Percentiles rank a stretch among this genome's conserved stretches.
Conservation (phyloP, 2,888 invertebrate genomes). For the Cryptosula pallasiana region DNA sequence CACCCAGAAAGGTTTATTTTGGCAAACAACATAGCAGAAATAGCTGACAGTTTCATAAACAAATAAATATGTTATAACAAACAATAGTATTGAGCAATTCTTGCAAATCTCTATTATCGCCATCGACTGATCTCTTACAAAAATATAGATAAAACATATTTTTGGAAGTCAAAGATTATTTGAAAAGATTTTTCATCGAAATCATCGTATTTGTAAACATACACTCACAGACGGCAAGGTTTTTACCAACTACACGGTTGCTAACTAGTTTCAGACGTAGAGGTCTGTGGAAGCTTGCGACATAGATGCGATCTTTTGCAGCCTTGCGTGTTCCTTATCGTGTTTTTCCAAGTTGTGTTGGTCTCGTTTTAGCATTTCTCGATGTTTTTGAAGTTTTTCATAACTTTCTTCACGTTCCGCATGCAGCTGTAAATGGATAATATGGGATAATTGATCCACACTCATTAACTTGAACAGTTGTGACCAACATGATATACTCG, state of each 20-base stretch:
- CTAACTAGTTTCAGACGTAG: not conserved
- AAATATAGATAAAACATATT: not conserved
- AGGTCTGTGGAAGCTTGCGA: slow-evolving; percentile 29
- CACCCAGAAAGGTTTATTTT: no score
- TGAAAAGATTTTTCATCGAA: no score
- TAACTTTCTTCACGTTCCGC: slow-evolving; percentile 45
- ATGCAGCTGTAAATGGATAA: slow-evolving; percentile 46
- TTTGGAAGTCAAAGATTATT: not conserved
- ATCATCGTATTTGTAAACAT: no score
- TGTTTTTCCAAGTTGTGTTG: slow-evolving; percentile 39
- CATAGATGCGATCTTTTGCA: slow-evolving; percentile 35
- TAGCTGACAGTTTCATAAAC: no score
- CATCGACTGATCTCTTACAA: not conserved
- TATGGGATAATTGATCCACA: no score
- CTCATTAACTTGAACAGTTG: no score
- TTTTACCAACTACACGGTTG: no score
- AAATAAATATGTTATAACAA: no score
- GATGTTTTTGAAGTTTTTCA: slow-evolving; percentile 41
- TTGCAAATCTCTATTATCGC: not conserved
- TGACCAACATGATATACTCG: no score
- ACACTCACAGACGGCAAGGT: no score
- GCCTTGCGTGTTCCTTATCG: slow-evolving; percentile 41
- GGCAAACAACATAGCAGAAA: no score
- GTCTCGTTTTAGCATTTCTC: slow-evolving; percentile 38
- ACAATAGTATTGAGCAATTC: not conserved